Evolutionary conservation across 2,797 vertebrate genomes (phyloP).

Genomic region (Loris lydekkerianus): DNA sequence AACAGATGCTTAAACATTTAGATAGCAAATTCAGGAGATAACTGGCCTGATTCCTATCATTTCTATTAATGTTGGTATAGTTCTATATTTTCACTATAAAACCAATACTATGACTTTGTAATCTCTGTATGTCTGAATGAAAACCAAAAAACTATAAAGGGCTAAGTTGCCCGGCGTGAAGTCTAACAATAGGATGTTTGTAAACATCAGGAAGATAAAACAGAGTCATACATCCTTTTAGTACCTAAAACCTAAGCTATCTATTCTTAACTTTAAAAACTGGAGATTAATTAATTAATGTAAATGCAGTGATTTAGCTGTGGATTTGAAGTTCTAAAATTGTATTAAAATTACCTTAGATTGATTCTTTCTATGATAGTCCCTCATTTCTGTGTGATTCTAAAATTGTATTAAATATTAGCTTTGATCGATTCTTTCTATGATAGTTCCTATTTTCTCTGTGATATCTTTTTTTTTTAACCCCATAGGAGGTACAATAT

Average conservation of each 20-base stretch:
- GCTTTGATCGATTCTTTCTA: conserved; percentile 70
- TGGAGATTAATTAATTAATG: conserved; percentile 56
- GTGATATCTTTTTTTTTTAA: conserved; percentile 12
- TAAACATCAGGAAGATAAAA: conserved; percentile 32
- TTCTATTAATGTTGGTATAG: conserved; percentile 35
- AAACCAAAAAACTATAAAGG: neutral
- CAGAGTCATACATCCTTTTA: conserved; percentile 47
- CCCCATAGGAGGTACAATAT: neutral
- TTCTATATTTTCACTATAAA: conserved; percentile 15
- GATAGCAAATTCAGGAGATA: conserved; percentile 60
- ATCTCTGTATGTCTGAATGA: conserved; percentile 22
- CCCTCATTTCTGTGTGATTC: conserved; percentile 59
- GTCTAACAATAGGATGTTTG: conserved; percentile 27
- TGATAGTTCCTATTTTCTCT: conserved; percentile 63
- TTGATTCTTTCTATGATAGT: conserved; percentile 68
- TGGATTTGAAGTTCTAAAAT: conserved; percentile 67
- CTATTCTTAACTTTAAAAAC: conserved; percentile 42
- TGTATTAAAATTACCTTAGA: conserved; percentile 61
- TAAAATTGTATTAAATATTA: conserved; percentile 57
- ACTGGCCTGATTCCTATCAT: conserved; percentile 62
- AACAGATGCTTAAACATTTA: conserved; percentile 57
- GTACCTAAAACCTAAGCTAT: neutral
- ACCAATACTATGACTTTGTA: neutral
- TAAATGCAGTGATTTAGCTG: conserved; percentile 55
- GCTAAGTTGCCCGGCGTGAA: conserved; percentile 1